phyloP scores from a whole-genome alignment of 2,113 vertebrate species.

The Tachysurus fulvidraco region DNA sequence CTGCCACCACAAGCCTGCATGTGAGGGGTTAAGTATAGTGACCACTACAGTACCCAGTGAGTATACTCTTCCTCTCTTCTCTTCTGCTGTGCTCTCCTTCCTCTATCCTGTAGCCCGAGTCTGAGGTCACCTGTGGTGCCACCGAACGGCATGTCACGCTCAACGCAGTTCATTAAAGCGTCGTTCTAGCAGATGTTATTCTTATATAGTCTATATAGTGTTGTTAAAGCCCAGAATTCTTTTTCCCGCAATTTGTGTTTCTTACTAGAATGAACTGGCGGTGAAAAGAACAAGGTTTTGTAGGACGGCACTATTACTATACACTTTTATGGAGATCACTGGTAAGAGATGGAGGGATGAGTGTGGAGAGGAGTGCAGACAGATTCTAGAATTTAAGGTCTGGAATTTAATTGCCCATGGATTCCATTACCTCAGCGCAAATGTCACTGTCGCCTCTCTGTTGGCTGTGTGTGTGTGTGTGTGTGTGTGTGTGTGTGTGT shows the following conservation, averaged over 20 bases:
- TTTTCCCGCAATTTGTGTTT: neutral
- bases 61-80: slow-evolving; percentile 53
- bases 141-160: slow-evolving; percentile 70
- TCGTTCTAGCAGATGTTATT: slow-evolving; percentile 80
- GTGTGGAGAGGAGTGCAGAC: slow-evolving; percentile 63
- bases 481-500: slow-evolving; percentile 65
- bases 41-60: slow-evolving; percentile 56
- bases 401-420: slow-evolving; percentile 85
- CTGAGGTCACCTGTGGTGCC: slow-evolving; percentile 47
- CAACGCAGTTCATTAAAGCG: slow-evolving; percentile 81
- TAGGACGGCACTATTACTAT: neutral
- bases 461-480: slow-evolving; percentile 74
- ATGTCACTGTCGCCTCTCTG: slow-evolving; percentile 95
- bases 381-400: slow-evolving; percentile 77
- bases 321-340: neutral
- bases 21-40: slow-evolving; percentile 70
- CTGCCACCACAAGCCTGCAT: slow-evolving; percentile 68
- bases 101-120: slow-evolving; percentile 28
- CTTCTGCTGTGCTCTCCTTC: slow-evolving; percentile 25
- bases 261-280: neutral
- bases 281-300: neutral
- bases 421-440: slow-evolving; percentile 92
- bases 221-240: neutral
- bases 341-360: slow-evolving; percentile 58
- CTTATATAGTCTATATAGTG: slow-evolving; percentile 67